These are phyloP conservation scores for Rallus crepitans DNA, from an alignment of 2,797 vertebrate genomes.

Conservation along the genomic window DNA sequence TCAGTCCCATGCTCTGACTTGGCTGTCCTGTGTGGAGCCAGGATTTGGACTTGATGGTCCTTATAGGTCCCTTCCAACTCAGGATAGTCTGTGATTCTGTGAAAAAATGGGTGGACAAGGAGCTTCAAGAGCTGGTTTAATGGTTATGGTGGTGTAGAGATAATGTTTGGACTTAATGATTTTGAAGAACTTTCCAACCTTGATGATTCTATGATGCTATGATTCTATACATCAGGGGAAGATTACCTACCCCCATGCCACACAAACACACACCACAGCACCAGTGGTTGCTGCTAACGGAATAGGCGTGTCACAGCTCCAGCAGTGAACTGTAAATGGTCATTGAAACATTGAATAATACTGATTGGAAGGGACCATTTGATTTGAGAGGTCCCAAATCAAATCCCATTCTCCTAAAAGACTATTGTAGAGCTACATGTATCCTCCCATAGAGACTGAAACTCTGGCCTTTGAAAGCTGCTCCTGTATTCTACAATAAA, in stretches of 20 bases:
- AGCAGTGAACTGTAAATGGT: not conserved
- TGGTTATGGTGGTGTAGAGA: no score
- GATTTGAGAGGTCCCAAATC: not conserved
- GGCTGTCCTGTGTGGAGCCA: no score
- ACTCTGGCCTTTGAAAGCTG: not conserved
- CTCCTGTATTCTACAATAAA: not conserved
- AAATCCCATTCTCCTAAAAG: not conserved
- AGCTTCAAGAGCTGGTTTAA: no score
- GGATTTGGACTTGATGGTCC: no score
- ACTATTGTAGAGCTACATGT: not conserved
- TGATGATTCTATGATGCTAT: no score
- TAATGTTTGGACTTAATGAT: no score
- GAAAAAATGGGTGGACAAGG: no score
- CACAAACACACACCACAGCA: rapidly evolving
- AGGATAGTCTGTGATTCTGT: no score
- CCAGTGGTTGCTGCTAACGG: not conserved
- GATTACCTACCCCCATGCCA: not conserved
- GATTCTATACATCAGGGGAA: rapidly evolving
- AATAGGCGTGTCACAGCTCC: not conserved
- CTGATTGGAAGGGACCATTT: not conserved
- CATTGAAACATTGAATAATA: not conserved
- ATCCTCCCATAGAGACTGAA: not conserved
- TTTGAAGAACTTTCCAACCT: no score
- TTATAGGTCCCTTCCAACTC: no score
- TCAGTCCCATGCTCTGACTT: no score